A percentile compares a stretch with the other conserved stretches of the same genome.
Evolutionary conservation across 2,797 vertebrate species (phyloP).

Genomic region (Rhinatrema bivittatum): DNA sequence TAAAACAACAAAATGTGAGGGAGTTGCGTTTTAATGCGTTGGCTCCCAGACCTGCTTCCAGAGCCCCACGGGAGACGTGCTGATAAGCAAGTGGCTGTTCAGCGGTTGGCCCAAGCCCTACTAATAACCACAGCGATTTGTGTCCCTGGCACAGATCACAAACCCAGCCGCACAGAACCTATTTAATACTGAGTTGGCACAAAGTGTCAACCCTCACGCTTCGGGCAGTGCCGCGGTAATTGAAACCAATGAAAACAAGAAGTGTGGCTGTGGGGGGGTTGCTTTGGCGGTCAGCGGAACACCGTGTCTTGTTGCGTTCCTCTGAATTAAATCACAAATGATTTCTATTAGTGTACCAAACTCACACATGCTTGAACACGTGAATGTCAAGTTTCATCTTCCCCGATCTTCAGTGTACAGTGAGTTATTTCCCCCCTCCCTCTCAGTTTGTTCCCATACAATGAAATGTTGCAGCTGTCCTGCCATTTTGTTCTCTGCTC

Average conservation of each 20-base stretch:
- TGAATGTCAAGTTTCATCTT: conserved; percentile 41
- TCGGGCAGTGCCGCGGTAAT: no score
- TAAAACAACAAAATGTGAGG: conserved; percentile 35
- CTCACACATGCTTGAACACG: conserved; percentile 25
- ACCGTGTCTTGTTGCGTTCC: conserved; percentile 22
- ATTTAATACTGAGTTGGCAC: not conserved
- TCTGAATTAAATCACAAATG: conserved; percentile 27
- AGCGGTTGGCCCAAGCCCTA: not conserved
- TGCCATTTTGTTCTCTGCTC: conserved; percentile 33
- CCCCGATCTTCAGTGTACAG: conserved; percentile 24
- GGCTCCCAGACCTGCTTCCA: conserved; percentile 3
- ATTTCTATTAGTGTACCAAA: conserved; percentile 29
- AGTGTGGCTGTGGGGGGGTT: not conserved
- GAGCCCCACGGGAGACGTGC: conserved; percentile 11
- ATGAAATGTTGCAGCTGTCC: conserved; percentile 36
- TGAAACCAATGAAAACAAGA: no score
- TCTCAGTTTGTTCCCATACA: conserved; percentile 34
- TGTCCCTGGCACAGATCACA: not conserved
- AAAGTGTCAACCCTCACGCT: no score
- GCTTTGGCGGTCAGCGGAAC: conserved; percentile 8
- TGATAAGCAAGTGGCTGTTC: conserved; percentile 1
- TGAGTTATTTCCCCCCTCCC: conserved; percentile 33
- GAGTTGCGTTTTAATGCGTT: conserved; percentile 24
- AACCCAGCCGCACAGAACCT: not conserved
- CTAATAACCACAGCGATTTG: not conserved